Evolutionary conservation across 2,113 vertebrate species (phyloP), one percentile per base, ranked within the genome.

Genomic region (Proterorhinus semilunaris): DNA sequence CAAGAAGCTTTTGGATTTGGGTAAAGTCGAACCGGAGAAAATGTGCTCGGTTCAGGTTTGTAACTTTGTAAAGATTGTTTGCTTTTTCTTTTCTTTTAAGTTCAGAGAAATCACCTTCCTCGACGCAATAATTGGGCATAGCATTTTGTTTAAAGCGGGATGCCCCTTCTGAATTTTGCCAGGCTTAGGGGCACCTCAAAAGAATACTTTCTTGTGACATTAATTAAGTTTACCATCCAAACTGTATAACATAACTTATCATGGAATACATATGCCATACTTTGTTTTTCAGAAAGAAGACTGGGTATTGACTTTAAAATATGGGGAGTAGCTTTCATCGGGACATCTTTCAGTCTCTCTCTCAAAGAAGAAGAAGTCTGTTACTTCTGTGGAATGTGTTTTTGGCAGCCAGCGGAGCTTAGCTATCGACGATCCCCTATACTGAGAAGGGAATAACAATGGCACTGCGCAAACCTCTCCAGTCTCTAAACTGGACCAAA

Each of bases 401-500:
- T 21, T 71, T 66, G 69, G 69, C 46, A 66, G 4, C 13, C 46
- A 13, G 6, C 10, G 43, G 53, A 36, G 64, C 44, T 49, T 21
- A 0, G 15, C 43, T 36, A 44, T 65, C 17, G 54, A 59, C 44
- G 44, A n/a, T 50, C 46, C 15, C 21, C 55, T 62, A 36, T 36
- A 4, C 43, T 45, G 13, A 44, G 4, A 13, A 8, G 10, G 13
- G 42, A 61, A 61, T n/a, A 44, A 45, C 15, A 61, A 61, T 16
- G 58, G n/a, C 42, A 2, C 58, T 10, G 42, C 58, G 44, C 42
- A 61, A 61, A 43, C 8, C 2, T 45, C 44, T 61, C 36, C 57
- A 15, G 6, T 42, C 8, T 42, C 12, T 44, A 7, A 44, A 42
- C 2, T 42, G 42, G 11, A 58, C 55, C 7, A 42, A 10, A 13